Base-by-base conservation (phyloP, 2,797 vertebrate genomes). In the Cyprinella venusta region DNA sequence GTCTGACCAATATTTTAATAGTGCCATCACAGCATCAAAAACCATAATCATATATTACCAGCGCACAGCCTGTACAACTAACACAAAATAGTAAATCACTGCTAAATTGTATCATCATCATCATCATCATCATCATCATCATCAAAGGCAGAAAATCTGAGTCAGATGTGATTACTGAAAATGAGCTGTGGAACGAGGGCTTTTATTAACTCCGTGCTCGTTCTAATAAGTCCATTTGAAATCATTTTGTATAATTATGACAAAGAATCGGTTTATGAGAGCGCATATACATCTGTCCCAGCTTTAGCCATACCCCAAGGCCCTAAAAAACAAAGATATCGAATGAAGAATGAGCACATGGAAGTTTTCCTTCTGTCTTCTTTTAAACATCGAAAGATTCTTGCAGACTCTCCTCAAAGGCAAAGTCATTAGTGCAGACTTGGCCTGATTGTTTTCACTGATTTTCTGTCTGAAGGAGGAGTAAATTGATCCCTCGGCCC, bases 391-490 rank as follows among this genome's bases (percentile, higher is more conserved):
- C 7, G 26, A 83, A 77, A 70, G 67, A 64, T 81, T 85, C 84
- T 85, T 79, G 79, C 79, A 83, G 84, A 84, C 88, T 81, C 79
- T 86, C 88, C 84, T 87, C 86, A 86, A 89, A 89, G 88, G 86
- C 86, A 85, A 86, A 87, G 86, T 87, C 88, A 89, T 88, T 88
- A 87, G 84, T 85, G 83, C 84, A 79, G 82, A 83, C 78, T 75
- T 77, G 87, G 84, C 82, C 84, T 88, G 87, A 88, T 88, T 89
- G 88, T 88, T 89, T 88, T 87, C 88, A 88, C 87, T 80, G 87
- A 89, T 89, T 88, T 89, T 87, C 88, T 88, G 86, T 87, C 88
- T 83, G 88, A 79, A 87, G 84, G 88, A 87, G 82, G 84, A 87
- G 84, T 87, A 88, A 89, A 89, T 84, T 86, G 86, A 88, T 87